Base-by-base conservation (phyloP, 2,113 vertebrate genomes). In the Egretta garzetta region DNA sequence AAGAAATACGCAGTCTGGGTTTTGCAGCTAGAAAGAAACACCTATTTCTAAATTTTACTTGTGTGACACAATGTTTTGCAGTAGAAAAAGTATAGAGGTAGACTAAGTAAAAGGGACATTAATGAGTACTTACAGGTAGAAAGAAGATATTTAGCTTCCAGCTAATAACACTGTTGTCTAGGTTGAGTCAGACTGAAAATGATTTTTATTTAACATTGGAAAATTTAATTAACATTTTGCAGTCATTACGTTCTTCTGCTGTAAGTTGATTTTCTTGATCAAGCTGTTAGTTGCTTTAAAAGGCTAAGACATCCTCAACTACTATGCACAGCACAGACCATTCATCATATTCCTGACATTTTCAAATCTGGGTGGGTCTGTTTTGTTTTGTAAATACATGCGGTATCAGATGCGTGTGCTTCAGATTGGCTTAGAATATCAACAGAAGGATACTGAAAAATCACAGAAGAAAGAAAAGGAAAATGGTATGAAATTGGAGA, bases 161-260 rank as follows among this genome's bases (percentile, higher is more conserved):
- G 73, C 37, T 55, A 79, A 73, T 45, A 95, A 85, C 20, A 56
- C 22, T 70, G 63, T 53, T 91, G n/a, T 50, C 39, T 33, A 92
- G 58, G 41, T 76, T 95, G 60, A 95, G 21, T 90, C n/a, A 88
- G 84, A 75, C 33, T 52, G 39, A 94, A 97, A 93, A 90, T 41
- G 3, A 47, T 47, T 71, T 56, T 49, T 93, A 93, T 97, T 94
- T 89, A 84, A 95, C 27, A 83, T 11, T 66, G 26, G 80, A 95
- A 97, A 95, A 91, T 88, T 62, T 87, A 97, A 97, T 98, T 93
- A 96, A 83, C 55, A 77, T 96, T 97, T 93, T 96, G 53, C 70
- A 73, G 6, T 87, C 75, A 95, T 90, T 90, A 89, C 5, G 1
- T 22, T 86, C 37, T 83, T 97, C 81, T 89, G 32, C 45, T 89